Evolutionary conservation across 1,140 invertebrate genomes (phyloP).

Genomic region (Centruroides vittatus): DNA sequence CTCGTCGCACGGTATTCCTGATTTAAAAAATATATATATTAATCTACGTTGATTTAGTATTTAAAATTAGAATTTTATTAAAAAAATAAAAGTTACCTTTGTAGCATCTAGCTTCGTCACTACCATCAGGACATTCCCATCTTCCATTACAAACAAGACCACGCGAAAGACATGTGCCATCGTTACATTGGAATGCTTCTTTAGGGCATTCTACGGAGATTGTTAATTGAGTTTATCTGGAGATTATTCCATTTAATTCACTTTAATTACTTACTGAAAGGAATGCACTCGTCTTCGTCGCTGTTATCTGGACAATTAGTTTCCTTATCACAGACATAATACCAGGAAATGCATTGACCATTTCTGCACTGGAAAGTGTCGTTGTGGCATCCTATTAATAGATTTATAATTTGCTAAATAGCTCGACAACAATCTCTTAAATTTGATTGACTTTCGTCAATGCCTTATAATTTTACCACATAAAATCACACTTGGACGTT

Average conservation of each 20-base stretch:
- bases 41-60: not conserved
- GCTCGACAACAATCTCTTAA: too few relatives aligned
- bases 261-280: constrained; percentile 16
- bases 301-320: constrained; percentile 26
- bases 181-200: constrained; percentile 21
- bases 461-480: too few relatives aligned
- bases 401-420: not conserved
- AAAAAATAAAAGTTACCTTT: constrained; percentile 17
- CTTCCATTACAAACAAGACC: constrained; percentile 60
- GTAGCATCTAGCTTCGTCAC: constrained; percentile 61
- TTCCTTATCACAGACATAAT: constrained; percentile 28
- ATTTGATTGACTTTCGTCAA: too few relatives aligned
- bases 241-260: not conserved
- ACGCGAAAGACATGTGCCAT: constrained; percentile 48
- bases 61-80: not conserved
- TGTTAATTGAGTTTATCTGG: not conserved
- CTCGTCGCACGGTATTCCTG: constrained; percentile 18
- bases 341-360: constrained; percentile 30
- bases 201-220: constrained; percentile 17
- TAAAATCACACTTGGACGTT: too few relatives aligned
- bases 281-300: constrained; percentile 21
- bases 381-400: constrained; percentile 46
- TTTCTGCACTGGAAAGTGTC: constrained; percentile 57
- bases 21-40: not conserved
- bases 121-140: constrained; percentile 57